Evolutionary conservation across 2,888 invertebrate species (phyloP).

Genomic region (Melieria omissa): DNA sequence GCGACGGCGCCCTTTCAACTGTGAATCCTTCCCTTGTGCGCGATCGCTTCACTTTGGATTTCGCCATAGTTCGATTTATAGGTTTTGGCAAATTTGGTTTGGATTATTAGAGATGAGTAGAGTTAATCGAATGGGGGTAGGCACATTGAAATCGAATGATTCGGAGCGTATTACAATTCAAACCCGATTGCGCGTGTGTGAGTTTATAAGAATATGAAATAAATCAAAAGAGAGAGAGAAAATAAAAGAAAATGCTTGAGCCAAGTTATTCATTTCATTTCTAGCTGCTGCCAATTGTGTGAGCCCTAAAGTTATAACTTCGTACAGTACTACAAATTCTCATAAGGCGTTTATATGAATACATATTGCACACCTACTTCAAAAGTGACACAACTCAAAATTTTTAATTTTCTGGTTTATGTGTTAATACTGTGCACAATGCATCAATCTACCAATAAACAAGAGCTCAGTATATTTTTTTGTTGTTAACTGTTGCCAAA

Average conservation of each 20-base stretch:
- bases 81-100: conserved; percentile 19
- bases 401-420: no score
- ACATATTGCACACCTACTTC: no score
- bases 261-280: not conserved
- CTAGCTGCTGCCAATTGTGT: not conserved
- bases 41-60: conserved; percentile 76
- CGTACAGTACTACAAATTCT: no score
- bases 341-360: no score
- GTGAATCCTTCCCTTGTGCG: conserved; percentile 80
- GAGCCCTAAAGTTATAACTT: no score
- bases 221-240: conserved; percentile 6
- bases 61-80: not conserved
- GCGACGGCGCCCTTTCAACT: conserved; percentile 71
- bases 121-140: conserved; percentile 18
- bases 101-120: conserved; percentile 14
- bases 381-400: no score
- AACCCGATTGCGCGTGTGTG: conserved; percentile 16
- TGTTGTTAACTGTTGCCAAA: no score
- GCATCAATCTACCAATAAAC: no score
- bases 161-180: conserved; percentile 1
- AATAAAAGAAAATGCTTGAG: no score
- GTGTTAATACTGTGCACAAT: no score
- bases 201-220: conserved; percentile 20
- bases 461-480: no score
- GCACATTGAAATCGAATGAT: conserved; percentile 5